Percentiles rank a stretch among this genome's conserved stretches.
phyloP scores from a whole-genome alignment of 2,797 vertebrate species.

The Prionace glauca region DNA sequence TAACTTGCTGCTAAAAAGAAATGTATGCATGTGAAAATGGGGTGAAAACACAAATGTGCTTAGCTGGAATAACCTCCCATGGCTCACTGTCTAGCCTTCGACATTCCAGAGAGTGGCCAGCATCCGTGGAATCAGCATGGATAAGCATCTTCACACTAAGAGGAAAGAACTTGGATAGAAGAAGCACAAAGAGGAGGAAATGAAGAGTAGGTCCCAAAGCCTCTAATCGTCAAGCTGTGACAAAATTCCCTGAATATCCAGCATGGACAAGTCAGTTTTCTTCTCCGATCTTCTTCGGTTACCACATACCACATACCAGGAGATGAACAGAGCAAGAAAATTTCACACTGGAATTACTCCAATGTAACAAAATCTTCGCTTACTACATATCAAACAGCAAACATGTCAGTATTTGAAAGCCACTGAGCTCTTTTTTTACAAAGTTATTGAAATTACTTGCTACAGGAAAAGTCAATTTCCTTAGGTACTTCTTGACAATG shows the following conservation, averaged over 20 bases:
- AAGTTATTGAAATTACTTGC: neutral
- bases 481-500: neutral
- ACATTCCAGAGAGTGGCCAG: neutral
- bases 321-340: neutral
- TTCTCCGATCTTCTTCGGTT: neutral
- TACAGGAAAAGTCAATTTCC: neutral
- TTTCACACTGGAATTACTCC: neutral
- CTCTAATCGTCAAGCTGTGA: neutral
- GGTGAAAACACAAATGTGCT: neutral
- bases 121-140: neutral
- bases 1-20: too few species aligned
- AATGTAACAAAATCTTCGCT: neutral
- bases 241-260: neutral
- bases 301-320: neutral
- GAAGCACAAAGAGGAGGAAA: neutral
- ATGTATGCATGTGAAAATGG: neutral
- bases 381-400: neutral
- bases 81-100: neutral
- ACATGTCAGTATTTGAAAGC: neutral
- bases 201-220: neutral
- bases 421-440: neutral
- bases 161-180: neutral
- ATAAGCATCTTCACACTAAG: neutral
- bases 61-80: neutral
- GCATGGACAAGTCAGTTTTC: neutral